These are phyloP conservation scores for Macrosoma leucophasiata DNA, from an alignment of 2,888 invertebrate species.

Conservation along the genomic window DNA sequence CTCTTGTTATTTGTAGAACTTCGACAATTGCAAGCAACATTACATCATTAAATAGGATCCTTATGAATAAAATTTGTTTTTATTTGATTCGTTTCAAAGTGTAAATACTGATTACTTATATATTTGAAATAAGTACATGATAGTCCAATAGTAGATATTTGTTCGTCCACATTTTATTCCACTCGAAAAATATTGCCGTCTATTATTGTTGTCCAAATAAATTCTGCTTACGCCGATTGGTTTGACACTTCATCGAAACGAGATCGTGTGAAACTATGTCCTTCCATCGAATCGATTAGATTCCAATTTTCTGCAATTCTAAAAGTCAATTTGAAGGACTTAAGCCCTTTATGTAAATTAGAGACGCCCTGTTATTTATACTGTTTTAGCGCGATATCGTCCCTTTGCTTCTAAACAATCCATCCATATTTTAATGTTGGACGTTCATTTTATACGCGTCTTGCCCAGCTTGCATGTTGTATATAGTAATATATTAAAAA, in stretches of 20 bases:
- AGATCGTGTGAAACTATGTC: conserved; percentile 28
- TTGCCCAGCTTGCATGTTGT: conserved; percentile 71
- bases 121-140: conserved; percentile 52
- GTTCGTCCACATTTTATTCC: conserved; percentile 71
- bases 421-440: conserved; percentile 64
- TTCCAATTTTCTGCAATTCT: conserved; percentile 20
- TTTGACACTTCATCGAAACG: too few relatives aligned
- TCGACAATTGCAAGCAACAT: conserved; percentile 24
- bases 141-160: conserved; percentile 67
- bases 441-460: conserved; percentile 59
- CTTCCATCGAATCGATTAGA: conserved; percentile 19
- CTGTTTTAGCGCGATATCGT: conserved; percentile 47
- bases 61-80: conserved; percentile 29
- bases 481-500: conserved; percentile 59
- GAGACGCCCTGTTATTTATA: conserved; percentile 33
- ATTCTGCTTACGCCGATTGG: conserved; percentile 46
- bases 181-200: conserved; percentile 66
- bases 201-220: conserved; percentile 61
- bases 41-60: conserved; percentile 28
- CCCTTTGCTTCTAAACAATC: conserved; percentile 60
- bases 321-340: conserved; percentile 50
- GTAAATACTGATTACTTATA: conserved; percentile 58
- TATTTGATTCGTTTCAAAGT: conserved; percentile 48
- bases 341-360: too few relatives aligned
- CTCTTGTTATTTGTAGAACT: conserved; percentile 27